Conservation (phyloP, 2,888 invertebrate species). For the Digitonthophagus gazella region DNA sequence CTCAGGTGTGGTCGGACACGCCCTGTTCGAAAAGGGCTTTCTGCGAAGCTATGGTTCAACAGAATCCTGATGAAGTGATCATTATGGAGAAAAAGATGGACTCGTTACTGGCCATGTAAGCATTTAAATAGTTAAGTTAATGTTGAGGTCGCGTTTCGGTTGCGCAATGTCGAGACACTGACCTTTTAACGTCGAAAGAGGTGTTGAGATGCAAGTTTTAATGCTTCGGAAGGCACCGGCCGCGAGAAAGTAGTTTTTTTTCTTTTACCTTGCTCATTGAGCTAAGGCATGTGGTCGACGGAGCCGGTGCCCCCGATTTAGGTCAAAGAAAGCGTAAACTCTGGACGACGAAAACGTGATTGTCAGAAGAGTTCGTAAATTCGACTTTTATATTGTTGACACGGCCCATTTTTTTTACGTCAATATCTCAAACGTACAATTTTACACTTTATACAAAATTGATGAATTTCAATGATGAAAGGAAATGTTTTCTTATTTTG, state of each 20-base stretch:
- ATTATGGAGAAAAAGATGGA: constrained; percentile 82
- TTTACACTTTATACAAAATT: too few relatives aligned
- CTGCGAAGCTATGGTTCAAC: constrained; percentile 71
- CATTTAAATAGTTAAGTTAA: not conserved
- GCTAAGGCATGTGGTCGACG: not conserved
- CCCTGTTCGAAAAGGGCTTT: constrained; percentile 76
- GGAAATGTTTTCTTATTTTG: too few relatives aligned
- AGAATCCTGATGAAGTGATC: constrained; percentile 66
- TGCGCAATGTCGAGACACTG: not conserved
- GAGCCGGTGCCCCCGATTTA: constrained; percentile 1
- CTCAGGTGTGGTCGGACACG: constrained; percentile 67
- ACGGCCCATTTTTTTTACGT: too few relatives aligned
- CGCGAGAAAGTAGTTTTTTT: constrained; percentile 17
- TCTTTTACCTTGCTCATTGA: constrained; percentile 2
- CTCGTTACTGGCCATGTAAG: constrained; percentile 70
- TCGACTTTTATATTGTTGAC: not conserved
- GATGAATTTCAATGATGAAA: too few relatives aligned
- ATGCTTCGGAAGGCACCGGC: not conserved
- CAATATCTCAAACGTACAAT: too few relatives aligned
- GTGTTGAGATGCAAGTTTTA: not conserved
- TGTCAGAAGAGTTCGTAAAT: not conserved
- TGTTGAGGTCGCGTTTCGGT: not conserved
- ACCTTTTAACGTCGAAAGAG: not conserved
- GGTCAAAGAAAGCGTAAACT: constrained; percentile 17
- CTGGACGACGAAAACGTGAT: constrained; percentile 2